Conservation (phyloP, 2,888 invertebrate genomes). For the Esperia sulphurella region DNA sequence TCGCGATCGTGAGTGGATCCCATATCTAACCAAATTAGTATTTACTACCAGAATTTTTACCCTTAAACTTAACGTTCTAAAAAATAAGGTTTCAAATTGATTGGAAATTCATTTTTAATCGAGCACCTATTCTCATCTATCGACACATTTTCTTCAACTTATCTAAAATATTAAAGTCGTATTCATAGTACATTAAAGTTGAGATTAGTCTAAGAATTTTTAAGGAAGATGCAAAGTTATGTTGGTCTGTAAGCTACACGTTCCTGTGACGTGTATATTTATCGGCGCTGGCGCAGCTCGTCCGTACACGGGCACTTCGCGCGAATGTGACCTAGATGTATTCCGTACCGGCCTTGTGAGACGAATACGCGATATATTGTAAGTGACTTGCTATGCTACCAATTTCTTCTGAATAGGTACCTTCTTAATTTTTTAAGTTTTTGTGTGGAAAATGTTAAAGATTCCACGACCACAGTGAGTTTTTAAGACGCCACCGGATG, state of each 20-base stretch:
- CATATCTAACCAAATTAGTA: slow-evolving; percentile 26
- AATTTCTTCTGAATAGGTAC: too few relatives aligned
- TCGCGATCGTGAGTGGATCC: slow-evolving; percentile 49
- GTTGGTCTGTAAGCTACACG: slow-evolving; percentile 29
- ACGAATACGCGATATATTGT: slow-evolving; percentile 27
- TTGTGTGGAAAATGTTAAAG: too few relatives aligned
- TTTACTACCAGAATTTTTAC: slow-evolving; percentile 4
- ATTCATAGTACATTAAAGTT: slow-evolving; percentile 9
- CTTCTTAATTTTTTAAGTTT: too few relatives aligned
- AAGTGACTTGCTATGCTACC: too few relatives aligned
- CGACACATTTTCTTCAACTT: neutral
- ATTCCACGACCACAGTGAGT: too few relatives aligned
- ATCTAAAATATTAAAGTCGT: neutral
- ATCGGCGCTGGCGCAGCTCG: slow-evolving; percentile 61
- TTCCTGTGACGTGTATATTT: slow-evolving; percentile 68
- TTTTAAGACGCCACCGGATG: too few relatives aligned
- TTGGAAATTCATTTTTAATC: slow-evolving; percentile 15
- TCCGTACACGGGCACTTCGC: slow-evolving; percentile 60
- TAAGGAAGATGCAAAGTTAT: slow-evolving; percentile 2
- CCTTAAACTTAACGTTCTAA: slow-evolving; percentile 5
- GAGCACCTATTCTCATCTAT: neutral
- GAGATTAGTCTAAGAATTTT: slow-evolving; percentile 6
- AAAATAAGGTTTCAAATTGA: slow-evolving; percentile 16
- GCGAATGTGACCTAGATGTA: slow-evolving; percentile 70
- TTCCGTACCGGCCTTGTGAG: slow-evolving; percentile 28